phyloP scores from a whole-genome alignment of 2,888 invertebrate genomes.

The Melipona bicolor region DNA sequence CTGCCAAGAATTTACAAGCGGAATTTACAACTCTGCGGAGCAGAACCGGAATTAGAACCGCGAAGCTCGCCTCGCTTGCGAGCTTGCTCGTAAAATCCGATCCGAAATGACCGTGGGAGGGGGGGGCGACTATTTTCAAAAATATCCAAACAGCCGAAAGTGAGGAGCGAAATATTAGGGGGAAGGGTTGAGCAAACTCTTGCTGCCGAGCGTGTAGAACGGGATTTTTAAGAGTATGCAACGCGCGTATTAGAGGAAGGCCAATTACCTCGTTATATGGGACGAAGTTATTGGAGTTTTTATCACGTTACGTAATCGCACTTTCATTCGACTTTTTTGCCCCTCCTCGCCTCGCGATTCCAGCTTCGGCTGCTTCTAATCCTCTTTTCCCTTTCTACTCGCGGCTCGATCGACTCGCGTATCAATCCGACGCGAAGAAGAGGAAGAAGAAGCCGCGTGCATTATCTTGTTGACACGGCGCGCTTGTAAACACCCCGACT shows the following conservation, averaged over 20 bases:
- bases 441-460: constrained; percentile 38
- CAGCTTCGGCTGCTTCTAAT: constrained; percentile 7
- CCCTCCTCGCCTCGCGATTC: constrained; percentile 23
- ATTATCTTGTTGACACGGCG: constrained; percentile 49
- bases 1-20: too few species aligned
- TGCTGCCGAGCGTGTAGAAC: too few species aligned
- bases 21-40: too few species aligned
- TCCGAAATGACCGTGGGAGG: too few species aligned
- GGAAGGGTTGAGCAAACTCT: too few species aligned
- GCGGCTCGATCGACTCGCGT: constrained; percentile 9
- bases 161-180: too few species aligned
- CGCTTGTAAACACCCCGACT: constrained; percentile 47
- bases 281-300: constrained; percentile 66
- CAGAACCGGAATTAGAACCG: too few species aligned
- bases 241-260: constrained; percentile 61
- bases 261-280: constrained; percentile 64
- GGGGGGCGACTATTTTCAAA: too few species aligned
- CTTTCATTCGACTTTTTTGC: constrained; percentile 48
- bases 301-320: constrained; percentile 57
- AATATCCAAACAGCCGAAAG: too few species aligned
- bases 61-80: too few species aligned
- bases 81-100: too few species aligned
- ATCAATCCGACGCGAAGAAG: constrained; percentile 34
- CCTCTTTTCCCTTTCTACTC: not conserved
- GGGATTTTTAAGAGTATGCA: constrained; percentile 48